Evolutionary conservation across 2,888 invertebrate species (phyloP).

Genomic region (Ommatoiulus sabulosus): DNA sequence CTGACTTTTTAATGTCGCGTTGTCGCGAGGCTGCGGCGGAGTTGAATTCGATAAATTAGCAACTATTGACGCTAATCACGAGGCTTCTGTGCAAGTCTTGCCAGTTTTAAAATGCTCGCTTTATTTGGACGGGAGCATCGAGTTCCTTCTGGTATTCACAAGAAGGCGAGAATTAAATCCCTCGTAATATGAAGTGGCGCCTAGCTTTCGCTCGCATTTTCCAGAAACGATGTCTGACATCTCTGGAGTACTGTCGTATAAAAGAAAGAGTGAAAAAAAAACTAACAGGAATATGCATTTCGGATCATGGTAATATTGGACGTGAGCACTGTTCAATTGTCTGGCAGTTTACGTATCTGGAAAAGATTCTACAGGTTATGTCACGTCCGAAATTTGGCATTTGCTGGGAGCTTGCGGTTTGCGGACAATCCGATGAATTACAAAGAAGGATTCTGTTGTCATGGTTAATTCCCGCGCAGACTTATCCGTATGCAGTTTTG

Average conservation of each 20-base stretch:
- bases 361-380: neutral
- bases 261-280: neutral
- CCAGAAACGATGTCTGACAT: neutral
- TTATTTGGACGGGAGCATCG: neutral
- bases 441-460: too few relatives aligned
- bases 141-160: neutral
- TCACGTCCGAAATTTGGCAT: neutral
- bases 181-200: constrained; percentile 11
- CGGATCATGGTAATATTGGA: neutral
- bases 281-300: neutral
- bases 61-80: neutral
- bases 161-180: neutral
- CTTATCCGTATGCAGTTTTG: too few relatives aligned
- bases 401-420: neutral
- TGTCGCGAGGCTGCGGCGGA: neutral
- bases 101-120: neutral
- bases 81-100: neutral
- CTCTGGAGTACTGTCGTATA: neutral
- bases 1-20: neutral
- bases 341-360: neutral
- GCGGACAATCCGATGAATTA: too few relatives aligned
- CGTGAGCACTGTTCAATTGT: neutral
- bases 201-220: neutral
- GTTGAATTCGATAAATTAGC: constrained; percentile 3
- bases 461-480: too few relatives aligned